Evolutionary conservation across 2,888 invertebrate genomes (phyloP).

Genomic region (Phragmatobia fuliginosa): DNA sequence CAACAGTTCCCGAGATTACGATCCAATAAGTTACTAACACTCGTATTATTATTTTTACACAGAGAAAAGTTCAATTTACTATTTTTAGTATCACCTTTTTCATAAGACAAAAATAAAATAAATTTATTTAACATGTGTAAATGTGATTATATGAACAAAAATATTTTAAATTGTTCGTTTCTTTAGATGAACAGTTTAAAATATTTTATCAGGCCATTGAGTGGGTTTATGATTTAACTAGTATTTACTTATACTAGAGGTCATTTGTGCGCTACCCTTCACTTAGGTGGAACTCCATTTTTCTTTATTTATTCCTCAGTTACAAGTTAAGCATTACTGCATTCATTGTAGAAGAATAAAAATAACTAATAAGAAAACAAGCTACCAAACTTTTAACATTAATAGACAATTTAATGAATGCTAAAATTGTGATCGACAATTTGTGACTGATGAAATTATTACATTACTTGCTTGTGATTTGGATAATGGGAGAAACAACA

Average conservation of each 20-base stretch:
- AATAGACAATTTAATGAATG: background rate
- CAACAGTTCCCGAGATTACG: background rate
- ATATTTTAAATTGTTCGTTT: no score
- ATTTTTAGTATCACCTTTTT: background rate
- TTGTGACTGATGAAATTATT: background rate
- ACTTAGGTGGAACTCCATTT: background rate
- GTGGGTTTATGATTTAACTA: background rate
- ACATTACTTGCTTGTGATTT: background rate
- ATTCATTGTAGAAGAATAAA: background rate
- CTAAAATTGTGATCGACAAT: background rate
- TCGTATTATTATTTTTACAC: no score
- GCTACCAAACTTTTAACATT: background rate
- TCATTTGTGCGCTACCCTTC: background rate
- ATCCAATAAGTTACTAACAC: background rate
- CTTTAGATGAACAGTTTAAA: no score
- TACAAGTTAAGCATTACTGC: background rate
- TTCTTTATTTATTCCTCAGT: background rate
- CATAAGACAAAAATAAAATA: background rate
- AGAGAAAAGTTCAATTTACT: background rate
- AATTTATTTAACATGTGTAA: no score
- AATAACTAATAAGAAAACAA: background rate
- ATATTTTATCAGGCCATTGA: background rate
- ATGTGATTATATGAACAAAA: background rate
- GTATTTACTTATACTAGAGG: background rate
- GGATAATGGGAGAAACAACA: background rate